Conservation (phyloP, 1,140 invertebrate genomes). For the Amyelois transitella region DNA sequence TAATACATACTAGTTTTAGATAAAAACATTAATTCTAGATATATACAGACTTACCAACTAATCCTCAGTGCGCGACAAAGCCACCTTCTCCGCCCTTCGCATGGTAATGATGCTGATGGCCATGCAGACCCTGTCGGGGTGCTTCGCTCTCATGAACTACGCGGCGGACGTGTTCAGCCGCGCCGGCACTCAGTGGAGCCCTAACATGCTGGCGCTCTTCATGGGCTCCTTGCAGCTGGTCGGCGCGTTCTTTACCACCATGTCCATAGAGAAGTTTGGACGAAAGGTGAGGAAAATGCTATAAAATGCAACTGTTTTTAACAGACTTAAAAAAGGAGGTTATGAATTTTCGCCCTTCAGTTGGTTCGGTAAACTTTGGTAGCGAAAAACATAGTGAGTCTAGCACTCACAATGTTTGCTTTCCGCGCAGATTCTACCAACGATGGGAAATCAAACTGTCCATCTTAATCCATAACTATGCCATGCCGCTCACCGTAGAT, state of each 20-base stretch:
- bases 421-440: too few species aligned
- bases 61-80: constrained; percentile 28
- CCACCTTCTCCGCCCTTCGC: constrained; percentile 26
- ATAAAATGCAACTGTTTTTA: too few species aligned
- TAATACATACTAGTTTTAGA: too few species aligned
- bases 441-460: too few species aligned
- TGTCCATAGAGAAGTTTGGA: constrained; percentile 37
- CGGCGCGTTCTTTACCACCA: constrained; percentile 34
- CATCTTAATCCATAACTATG: too few species aligned
- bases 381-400: too few species aligned
- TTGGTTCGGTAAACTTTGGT: too few species aligned
- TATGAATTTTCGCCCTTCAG: background rate
- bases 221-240: constrained; percentile 31
- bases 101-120: constrained; percentile 33
- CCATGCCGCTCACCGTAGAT: too few species aligned
- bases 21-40: too few species aligned
- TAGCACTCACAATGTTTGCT: too few species aligned
- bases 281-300: constrained; percentile 28
- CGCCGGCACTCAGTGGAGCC: constrained; percentile 28
- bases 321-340: background rate
- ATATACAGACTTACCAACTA: too few species aligned
- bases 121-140: constrained; percentile 36
- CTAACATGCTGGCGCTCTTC: constrained; percentile 28
- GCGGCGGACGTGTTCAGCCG: constrained; percentile 32
- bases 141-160: constrained; percentile 44